Evolutionary conservation across 2,797 vertebrate genomes (phyloP).

Genomic region (Lepidocolaptes lacrymiger): DNA sequence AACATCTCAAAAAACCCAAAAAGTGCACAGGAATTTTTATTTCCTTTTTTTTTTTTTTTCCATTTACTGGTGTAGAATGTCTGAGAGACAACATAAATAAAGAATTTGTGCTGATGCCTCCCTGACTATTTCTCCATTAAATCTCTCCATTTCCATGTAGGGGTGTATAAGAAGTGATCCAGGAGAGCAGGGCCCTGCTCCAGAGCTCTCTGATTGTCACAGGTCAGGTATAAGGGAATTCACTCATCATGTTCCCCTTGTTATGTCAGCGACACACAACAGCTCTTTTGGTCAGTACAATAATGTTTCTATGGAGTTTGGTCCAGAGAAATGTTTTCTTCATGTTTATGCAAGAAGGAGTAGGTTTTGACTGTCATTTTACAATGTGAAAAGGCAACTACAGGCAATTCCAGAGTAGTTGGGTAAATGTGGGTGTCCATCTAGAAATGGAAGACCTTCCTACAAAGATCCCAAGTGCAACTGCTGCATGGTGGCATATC

Average conservation of each 20-base stretch:
- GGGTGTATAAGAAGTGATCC: neutral
- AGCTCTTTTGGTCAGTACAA: neutral
- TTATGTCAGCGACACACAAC: neutral
- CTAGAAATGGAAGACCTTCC: neutral
- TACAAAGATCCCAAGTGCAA: neutral
- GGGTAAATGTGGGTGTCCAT: neutral
- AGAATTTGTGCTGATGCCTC: neutral
- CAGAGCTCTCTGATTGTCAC: neutral
- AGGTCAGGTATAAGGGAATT: neutral
- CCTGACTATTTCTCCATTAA: neutral
- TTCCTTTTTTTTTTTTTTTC: too few species aligned
- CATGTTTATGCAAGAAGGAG: neutral
- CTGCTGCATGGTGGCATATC: neutral
- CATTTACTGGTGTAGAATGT: neutral
- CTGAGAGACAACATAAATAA: neutral
- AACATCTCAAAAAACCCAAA: neutral
- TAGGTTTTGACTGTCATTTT: neutral
- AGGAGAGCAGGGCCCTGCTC: neutral
- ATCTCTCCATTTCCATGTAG: neutral
- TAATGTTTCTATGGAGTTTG: rapidly evolving
- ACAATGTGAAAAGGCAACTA: neutral
- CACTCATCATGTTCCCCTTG: neutral
- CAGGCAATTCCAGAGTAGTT: neutral
- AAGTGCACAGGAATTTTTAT: neutral
- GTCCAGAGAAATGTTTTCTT: neutral